Conservation (phyloP, 2,888 invertebrate genomes). For the Drosophila anomelani region DNA sequence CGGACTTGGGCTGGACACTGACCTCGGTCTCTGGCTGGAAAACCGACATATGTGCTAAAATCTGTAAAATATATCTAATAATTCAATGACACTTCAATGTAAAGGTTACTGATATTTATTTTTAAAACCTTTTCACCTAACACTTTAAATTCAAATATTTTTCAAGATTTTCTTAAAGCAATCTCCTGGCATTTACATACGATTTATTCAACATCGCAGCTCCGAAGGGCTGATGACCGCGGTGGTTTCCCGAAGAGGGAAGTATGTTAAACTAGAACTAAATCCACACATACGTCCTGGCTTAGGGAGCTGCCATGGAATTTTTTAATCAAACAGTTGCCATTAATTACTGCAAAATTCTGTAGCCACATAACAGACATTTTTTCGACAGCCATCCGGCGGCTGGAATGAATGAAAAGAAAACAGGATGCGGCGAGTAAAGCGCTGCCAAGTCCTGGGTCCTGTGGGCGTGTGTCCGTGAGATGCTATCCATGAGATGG, state of each 20-base stretch:
- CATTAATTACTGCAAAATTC: constrained; percentile 83
- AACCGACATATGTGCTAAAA: not conserved
- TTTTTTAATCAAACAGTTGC: constrained; percentile 84
- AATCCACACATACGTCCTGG: constrained; percentile 27
- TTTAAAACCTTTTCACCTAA: no score
- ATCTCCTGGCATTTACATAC: constrained; percentile 66
- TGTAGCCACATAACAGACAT: constrained; percentile 82
- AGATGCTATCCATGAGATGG: constrained; percentile 16
- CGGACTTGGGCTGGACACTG: not conserved
- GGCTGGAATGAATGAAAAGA: constrained; percentile 64
- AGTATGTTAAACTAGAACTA: constrained; percentile 25
- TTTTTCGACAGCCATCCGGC: constrained; percentile 67
- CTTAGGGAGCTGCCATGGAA: constrained; percentile 64
- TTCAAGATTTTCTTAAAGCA: constrained; percentile 33
- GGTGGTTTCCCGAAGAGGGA: not conserved
- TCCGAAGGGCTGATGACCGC: constrained; percentile 3
- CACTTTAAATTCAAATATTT: no score
- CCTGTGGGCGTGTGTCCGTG: constrained; percentile 33
- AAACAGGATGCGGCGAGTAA: constrained; percentile 47
- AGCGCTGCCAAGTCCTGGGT: constrained; percentile 52
- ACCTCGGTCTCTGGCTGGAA: not conserved
- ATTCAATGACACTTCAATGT: not conserved
- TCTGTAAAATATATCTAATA: not conserved
- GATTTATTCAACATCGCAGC: constrained; percentile 59
- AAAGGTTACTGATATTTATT: no score